Conservation (phyloP, 2,113 vertebrate genomes). For the Pseudolaguvia tuberculata region DNA sequence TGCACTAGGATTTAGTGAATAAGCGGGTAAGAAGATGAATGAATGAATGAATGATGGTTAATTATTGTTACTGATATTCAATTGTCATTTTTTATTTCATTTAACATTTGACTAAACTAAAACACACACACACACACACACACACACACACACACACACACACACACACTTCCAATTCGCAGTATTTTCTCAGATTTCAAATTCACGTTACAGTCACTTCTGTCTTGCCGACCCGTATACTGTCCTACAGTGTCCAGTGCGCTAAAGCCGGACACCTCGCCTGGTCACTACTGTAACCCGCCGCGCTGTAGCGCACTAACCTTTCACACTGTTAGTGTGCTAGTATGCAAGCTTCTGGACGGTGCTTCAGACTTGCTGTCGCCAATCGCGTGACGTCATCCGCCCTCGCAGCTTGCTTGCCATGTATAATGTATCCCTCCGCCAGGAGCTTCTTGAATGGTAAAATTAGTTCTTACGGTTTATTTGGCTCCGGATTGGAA, state of each 20-base stretch:
- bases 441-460: slow-evolving; percentile 49
- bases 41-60: too few species aligned
- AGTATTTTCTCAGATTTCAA: slow-evolving; percentile 69
- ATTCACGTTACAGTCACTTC: slow-evolving; percentile 61
- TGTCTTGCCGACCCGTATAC: background rate
- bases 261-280: background rate
- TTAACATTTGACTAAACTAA: too few species aligned
- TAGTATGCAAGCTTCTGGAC: slow-evolving; percentile 23
- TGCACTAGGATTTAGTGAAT: too few species aligned
- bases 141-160: slow-evolving; percentile 40
- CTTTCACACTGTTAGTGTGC: slow-evolving; percentile 5
- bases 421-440: slow-evolving; percentile 63
- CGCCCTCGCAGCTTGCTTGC: slow-evolving; percentile 54
- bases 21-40: too few species aligned
- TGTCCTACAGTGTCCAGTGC: slow-evolving; percentile 1
- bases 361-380: slow-evolving; percentile 76
- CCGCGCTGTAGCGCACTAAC: background rate
- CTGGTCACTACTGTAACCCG: background rate
- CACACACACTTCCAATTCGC: slow-evolving; percentile 42
- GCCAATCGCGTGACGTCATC: slow-evolving; percentile 74
- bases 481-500: background rate
- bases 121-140: slow-evolving; percentile 25
- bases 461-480: slow-evolving; percentile 65
- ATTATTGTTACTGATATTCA: too few species aligned
- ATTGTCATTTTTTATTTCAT: too few species aligned